These are phyloP conservation scores for Theonella swinhoei DNA, from an alignment of 37 sponge, comb jelly and placozoan genomes.

Conservation along the genomic window DNA sequence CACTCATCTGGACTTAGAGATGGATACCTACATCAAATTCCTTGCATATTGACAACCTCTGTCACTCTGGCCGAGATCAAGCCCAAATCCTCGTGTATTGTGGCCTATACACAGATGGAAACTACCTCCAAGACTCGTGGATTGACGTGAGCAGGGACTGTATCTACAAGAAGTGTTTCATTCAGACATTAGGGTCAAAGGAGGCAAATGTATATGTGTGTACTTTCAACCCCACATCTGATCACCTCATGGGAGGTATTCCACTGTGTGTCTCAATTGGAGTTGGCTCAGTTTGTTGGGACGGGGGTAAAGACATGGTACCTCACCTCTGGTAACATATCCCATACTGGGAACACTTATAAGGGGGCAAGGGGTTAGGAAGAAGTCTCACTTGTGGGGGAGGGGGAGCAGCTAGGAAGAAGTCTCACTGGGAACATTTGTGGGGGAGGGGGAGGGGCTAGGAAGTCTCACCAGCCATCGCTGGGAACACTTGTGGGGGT, in stretches of 20 bases:
- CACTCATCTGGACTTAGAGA: conserved; percentile 68
- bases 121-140: conserved; percentile 93
- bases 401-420: too few relatives aligned
- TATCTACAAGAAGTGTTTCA: too few relatives aligned
- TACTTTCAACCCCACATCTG: background rate
- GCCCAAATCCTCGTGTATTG: conserved; percentile 81
- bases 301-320: conserved; percentile 85
- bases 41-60: conserved; percentile 85
- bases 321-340: conserved; percentile 19
- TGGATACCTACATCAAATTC: conserved; percentile 89
- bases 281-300: conserved; percentile 91
- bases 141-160: conserved; percentile 64
- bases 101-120: conserved; percentile 97
- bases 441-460: too few relatives aligned
- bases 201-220: too few relatives aligned
- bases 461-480: too few relatives aligned
- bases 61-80: conserved; percentile 89
- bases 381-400: background rate
- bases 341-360: conserved; percentile 19
- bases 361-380: background rate
- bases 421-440: too few relatives aligned
- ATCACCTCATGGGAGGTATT: too few relatives aligned
- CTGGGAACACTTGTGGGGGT: too few relatives aligned
- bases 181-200: too few relatives aligned
- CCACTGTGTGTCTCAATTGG: conserved; percentile 91